Base-by-base conservation (phyloP, 2,797 vertebrate species). In the Manis javanica region DNA sequence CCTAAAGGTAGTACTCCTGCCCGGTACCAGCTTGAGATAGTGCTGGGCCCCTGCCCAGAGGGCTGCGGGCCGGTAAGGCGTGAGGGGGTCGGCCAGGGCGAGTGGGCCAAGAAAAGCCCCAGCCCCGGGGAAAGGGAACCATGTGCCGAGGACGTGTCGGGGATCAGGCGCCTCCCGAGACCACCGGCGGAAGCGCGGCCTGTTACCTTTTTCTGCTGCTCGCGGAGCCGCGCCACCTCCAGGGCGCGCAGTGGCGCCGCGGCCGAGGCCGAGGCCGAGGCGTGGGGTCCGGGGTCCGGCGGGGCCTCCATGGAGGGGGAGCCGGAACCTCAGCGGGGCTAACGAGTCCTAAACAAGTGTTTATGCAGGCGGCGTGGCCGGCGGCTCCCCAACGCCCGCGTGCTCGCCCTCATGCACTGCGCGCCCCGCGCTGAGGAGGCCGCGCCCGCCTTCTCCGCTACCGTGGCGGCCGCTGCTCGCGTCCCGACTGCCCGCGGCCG, bases 341-440 rank as follows among this genome's bases (percentile, higher is more conserved):
- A 98, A 99, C 99, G 99, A 99, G 99, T 99, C 99, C 99, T 99
- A 99, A 99, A 99, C 98, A 99, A 99, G 98, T 99, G 99, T 99
- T 99, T 99, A 99, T 99, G 99, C 98, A 99, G 98, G 98, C 99
- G 99, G 98, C 99, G 98, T 98, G 98, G 99, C 98, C 98, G 98
- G 97, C 98, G 98, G 98, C 98, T 99, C 98, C 99, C 98, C 97
- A 84, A 97, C 83, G 96, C 96, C 97, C 96, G 81, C 91, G 95
- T 84, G 96, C 96, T 89, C 51, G 66, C 79, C 96, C 61, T 98
- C 98, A 97, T 98, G 84, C 97, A 68, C 97, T 7, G 96, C 91
- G 96, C 91, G 83, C 90, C 93, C 72, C 57, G 91, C 94, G 72
- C 93, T 14, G 37, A 88, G 77, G 98, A 98, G 98, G 98, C 99